phyloP scores from a whole-genome alignment of 37 sponge, comb jelly and placozoan genomes.

The Axinella damicornis region DNA sequence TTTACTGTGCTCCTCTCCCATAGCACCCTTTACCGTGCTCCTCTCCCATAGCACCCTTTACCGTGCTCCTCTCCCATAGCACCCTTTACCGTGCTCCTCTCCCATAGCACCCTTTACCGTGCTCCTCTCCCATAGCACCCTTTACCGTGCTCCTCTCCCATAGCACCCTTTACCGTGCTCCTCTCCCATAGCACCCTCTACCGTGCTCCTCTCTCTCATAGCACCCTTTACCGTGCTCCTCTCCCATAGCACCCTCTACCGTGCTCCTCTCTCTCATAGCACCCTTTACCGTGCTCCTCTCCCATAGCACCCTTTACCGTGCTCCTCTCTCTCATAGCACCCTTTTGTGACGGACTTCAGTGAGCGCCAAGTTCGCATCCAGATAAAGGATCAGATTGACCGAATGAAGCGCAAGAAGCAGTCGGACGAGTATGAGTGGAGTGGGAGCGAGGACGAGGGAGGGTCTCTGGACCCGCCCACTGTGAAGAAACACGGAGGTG shows the following conservation, averaged over 20 bases:
- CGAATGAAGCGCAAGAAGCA: constrained; percentile 83
- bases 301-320: constrained; percentile 50
- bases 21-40: constrained; percentile 57
- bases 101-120: constrained; percentile 54
- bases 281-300: constrained; percentile 36
- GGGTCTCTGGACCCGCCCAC: constrained; percentile 67
- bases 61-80: constrained; percentile 22
- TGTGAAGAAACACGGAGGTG: constrained; percentile 60
- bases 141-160: constrained; percentile 8
- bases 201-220: constrained; percentile 5
- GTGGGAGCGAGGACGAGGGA: constrained; percentile 80
- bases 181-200: too few species aligned
- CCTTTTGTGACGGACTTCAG: constrained; percentile 71
- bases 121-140: constrained; percentile 39
- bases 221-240: too few species aligned
- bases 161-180: constrained; percentile 75
- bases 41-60: constrained; percentile 48
- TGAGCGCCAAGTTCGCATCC: constrained; percentile 74
- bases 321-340: constrained; percentile 27
- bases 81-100: constrained; percentile 36
- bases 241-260: too few species aligned
- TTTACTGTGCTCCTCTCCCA: constrained; percentile 9
- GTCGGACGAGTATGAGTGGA: constrained; percentile 57
- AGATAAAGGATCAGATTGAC: constrained; percentile 89
- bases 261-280: constrained; percentile 25